Conservation (phyloP, 2,888 invertebrate genomes). For the Campoplex capitator region DNA sequence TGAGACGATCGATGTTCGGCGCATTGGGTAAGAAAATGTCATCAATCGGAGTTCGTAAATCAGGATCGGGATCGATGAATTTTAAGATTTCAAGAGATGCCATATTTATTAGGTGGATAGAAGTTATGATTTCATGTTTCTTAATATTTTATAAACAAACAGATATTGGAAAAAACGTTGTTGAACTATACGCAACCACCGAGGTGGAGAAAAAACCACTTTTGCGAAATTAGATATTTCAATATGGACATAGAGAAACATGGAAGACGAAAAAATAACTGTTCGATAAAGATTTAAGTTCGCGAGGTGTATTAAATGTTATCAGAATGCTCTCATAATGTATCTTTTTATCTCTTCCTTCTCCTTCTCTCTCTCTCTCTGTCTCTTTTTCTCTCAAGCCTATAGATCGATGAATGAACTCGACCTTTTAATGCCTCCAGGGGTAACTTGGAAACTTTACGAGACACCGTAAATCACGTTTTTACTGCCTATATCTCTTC, state of each 20-base stretch:
- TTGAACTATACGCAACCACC: background rate
- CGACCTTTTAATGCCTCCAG: conserved; percentile 67
- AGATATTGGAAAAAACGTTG: background rate
- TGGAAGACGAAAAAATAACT: conserved; percentile 17
- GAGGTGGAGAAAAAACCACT: conserved; percentile 6
- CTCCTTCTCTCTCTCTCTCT: background rate
- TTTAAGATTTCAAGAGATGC: too few species aligned
- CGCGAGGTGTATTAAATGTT: conserved; percentile 29
- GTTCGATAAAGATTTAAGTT: conserved; percentile 11
- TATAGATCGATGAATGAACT: conserved; percentile 68
- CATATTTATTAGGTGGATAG: background rate
- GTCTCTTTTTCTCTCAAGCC: background rate
- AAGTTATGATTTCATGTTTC: background rate
- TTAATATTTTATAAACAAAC: background rate
- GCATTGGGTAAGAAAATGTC: too few species aligned
- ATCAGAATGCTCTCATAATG: conserved; percentile 42
- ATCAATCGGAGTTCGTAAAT: too few species aligned
- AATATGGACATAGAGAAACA: conserved; percentile 1
- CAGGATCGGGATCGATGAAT: too few species aligned
- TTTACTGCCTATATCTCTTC: conserved; percentile 72
- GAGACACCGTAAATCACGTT: conserved; percentile 76
- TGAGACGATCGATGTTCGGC: too few species aligned
- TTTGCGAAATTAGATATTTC: conserved; percentile 24
- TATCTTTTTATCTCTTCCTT: conserved; percentile 2
- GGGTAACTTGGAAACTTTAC: conserved; percentile 73